Evolutionary conservation across 2,888 invertebrate genomes (phyloP), one percentile per base, ranked within the genome.

Genomic region (Xanthia icteritia): DNA sequence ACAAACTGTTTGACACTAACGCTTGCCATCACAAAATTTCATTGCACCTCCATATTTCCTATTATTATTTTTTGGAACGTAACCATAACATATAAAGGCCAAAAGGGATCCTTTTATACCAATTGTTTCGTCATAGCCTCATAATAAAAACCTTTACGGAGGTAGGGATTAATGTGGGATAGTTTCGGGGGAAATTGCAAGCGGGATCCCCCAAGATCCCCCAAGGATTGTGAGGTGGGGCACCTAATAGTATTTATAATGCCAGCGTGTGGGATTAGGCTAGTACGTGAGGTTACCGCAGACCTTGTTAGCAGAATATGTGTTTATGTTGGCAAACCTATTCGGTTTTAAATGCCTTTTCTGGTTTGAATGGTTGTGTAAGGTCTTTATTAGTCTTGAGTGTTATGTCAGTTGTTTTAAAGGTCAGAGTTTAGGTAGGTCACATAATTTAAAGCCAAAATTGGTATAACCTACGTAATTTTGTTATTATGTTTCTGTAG

Each of bases 171-270:
- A 96, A 92, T 92, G 91, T 89, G 90, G 92, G 91, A 94, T 95
- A 96, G 95, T 95, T 95, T 88, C 64, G 88, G 85, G 87, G 82
- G 83, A 84, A 83, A 90, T 88, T 89, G 93, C 91, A 91, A 88
- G 89, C 92, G 92, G 91, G 87, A 78, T 75, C 78, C 78, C 86
- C 86, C 82, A 83, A 86, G 84, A 85, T 86, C 88, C 90, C 85
- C 85, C 54, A 73, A 89, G 91, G 91, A 88, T 83, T 83, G 84
- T 88, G 86, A 80, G 78, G 88, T 77, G 82, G 88, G 89, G 90
- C 90, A 88, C 83, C 88, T 90, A 93, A 93, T 93, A 93, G 94
- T 95, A 95, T 95, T 95, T 95, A 95, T 95, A 95, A 94, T 93
- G 92, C 90, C 88, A 91, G 91, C 83, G 90, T 86, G 88, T 86